phyloP scores from a whole-genome alignment of 2,797 vertebrate species.

The Phalanger gymnotis region DNA sequence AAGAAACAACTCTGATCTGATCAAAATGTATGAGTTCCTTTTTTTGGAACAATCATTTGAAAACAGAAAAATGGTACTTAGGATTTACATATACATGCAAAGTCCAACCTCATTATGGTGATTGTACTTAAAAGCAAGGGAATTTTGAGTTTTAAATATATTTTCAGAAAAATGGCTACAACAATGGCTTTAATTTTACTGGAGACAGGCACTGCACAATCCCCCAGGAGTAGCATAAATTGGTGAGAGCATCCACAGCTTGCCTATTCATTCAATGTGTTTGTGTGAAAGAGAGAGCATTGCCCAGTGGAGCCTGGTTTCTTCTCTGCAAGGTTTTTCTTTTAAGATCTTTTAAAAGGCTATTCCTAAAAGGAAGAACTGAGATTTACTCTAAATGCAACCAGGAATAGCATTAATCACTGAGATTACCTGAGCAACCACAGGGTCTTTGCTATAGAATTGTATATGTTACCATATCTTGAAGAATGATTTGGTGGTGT shows the following conservation, averaged over 20 bases:
- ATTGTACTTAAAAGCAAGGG: constrained; percentile 65
- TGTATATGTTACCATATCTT: constrained; percentile 58
- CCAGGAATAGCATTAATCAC: background rate
- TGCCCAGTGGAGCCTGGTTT: constrained; percentile 36
- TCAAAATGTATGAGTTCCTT: constrained; percentile 75
- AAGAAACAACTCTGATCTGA: constrained; percentile 66
- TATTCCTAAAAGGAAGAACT: constrained; percentile 47
- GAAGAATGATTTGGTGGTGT: background rate
- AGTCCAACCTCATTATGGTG: constrained; percentile 71
- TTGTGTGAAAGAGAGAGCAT: constrained; percentile 57
- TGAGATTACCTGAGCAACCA: background rate
- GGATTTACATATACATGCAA: constrained; percentile 74
- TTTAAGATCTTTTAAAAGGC: constrained; percentile 50
- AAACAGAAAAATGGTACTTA: constrained; percentile 72
- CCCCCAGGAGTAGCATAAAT: constrained; percentile 29
- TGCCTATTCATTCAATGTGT: constrained; percentile 58
- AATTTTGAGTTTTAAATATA: constrained; percentile 70
- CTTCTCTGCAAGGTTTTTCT: constrained; percentile 37
- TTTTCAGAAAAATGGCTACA: constrained; percentile 53
- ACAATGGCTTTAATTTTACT: constrained; percentile 68
- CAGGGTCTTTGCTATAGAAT: constrained; percentile 25
- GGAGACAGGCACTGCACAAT: constrained; percentile 46
- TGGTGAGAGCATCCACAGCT: constrained; percentile 21
- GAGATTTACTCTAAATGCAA: constrained; percentile 17
- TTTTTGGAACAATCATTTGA: constrained; percentile 71